Percentiles rank a stretch among this genome's conserved stretches.
Evolutionary conservation across 2,888 invertebrate genomes (phyloP).

Genomic region (Netelia melanura): DNA sequence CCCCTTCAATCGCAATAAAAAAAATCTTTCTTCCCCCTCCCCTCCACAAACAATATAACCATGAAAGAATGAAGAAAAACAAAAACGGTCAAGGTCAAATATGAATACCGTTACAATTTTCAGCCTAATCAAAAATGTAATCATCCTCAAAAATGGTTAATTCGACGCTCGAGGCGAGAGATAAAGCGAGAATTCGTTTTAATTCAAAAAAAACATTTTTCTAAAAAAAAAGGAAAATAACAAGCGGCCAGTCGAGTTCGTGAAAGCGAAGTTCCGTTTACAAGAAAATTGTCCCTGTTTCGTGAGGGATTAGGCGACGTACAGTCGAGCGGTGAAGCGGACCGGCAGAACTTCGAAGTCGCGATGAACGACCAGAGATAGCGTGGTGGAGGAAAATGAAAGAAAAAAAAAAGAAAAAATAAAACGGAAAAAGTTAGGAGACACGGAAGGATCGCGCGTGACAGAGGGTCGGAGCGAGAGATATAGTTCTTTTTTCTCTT

Average conservation of each 20-base stretch:
- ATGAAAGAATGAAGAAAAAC: not conserved
- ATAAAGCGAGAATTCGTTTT: too few species aligned
- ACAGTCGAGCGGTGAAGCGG: conserved; percentile 40
- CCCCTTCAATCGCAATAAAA: conserved; percentile 34
- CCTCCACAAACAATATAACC: not conserved
- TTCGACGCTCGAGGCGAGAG: too few species aligned
- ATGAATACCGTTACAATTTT: not conserved
- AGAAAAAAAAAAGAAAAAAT: conserved; percentile 19
- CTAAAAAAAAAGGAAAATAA: conserved; percentile 42
- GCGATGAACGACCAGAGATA: conserved; percentile 54
- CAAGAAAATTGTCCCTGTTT: conserved; percentile 52
- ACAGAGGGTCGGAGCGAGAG: conserved; percentile 50
- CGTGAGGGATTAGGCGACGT: conserved; percentile 27
- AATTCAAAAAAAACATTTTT: not conserved
- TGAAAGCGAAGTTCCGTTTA: conserved; percentile 40
- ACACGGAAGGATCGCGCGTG: conserved; percentile 59
- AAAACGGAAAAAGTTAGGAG: conserved; percentile 40
- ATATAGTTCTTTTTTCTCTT: conserved; percentile 6
- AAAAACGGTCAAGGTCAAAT: conserved; percentile 1
- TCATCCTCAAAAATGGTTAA: not conserved
- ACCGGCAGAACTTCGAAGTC: conserved; percentile 11
- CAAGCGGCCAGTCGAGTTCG: conserved; percentile 39
- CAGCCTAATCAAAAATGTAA: not conserved
- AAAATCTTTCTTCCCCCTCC: conserved; percentile 1
- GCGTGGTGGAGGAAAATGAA: not conserved